Evolutionary conservation across 2,113 vertebrate species (phyloP).

Genomic region (Mus spicilegus): DNA sequence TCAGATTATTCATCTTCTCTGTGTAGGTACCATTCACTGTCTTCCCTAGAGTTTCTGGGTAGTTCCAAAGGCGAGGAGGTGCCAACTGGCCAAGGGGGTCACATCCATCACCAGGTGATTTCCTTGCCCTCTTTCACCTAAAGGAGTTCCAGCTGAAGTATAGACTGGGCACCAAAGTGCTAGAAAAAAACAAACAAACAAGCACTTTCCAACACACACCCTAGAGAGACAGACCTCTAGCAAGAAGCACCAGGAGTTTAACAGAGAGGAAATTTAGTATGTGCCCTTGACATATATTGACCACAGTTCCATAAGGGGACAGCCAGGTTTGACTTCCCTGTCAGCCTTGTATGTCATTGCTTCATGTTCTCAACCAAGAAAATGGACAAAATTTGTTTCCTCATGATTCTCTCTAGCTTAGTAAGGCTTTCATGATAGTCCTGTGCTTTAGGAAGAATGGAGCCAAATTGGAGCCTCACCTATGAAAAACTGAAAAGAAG

Average conservation of each 20-base stretch:
- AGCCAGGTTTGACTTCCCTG: neutral
- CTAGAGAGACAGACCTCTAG: neutral
- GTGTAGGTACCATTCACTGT: constrained; percentile 1
- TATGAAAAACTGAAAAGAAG: neutral
- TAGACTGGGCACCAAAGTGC: constrained; percentile 11
- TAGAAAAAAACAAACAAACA: constrained; percentile 30
- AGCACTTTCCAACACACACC: neutral
- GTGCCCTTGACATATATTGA: neutral
- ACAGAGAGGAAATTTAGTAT: neutral
- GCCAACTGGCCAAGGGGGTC: constrained; percentile 34
- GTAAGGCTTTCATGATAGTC: neutral
- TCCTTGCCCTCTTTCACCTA: constrained; percentile 42
- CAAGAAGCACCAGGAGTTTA: neutral
- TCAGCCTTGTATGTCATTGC: neutral
- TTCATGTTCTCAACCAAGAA: neutral
- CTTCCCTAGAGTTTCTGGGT: constrained; percentile 42
- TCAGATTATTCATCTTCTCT: constrained; percentile 37
- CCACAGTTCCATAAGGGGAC: neutral
- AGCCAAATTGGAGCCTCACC: neutral
- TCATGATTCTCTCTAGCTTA: neutral
- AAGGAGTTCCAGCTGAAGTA: neutral
- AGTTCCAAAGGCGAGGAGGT: neutral
- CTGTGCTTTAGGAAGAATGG: neutral
- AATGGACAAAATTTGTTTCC: neutral
- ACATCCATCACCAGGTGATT: constrained; percentile 38